Conservation (phyloP, 2,797 vertebrate genomes). For the Hydrocynus forskahlii region DNA sequence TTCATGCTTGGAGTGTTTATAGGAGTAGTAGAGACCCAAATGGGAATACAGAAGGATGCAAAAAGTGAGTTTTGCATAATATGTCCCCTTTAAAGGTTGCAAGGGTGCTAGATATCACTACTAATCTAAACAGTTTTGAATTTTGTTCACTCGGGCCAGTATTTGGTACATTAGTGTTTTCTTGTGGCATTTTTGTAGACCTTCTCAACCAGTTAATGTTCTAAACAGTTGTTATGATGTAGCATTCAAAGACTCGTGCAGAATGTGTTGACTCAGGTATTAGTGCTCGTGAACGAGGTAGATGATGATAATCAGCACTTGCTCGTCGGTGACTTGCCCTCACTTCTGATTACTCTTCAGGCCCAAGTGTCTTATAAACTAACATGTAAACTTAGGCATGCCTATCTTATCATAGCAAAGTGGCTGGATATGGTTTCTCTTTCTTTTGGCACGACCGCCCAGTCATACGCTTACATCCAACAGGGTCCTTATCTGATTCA, state of each 20-base stretch:
- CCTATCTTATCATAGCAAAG: slow-evolving; percentile 42
- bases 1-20: too few relatives aligned
- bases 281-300: background rate
- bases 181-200: background rate
- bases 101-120: background rate
- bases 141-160: too few relatives aligned
- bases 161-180: background rate
- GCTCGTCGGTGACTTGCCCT: slow-evolving; percentile 6
- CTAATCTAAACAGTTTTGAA: background rate
- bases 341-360: background rate
- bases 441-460: slow-evolving; percentile 54
- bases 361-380: slow-evolving; percentile 10
- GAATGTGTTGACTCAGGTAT: background rate
- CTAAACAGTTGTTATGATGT: background rate
- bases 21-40: too few relatives aligned
- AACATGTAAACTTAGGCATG: slow-evolving; percentile 2
- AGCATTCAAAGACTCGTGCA: background rate
- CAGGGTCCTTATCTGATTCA: slow-evolving; percentile 62
- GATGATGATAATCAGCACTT: slow-evolving; percentile 19
- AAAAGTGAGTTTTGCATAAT: too few relatives aligned
- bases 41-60: too few relatives aligned
- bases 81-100: too few relatives aligned
- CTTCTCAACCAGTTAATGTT: background rate
- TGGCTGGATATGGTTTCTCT: slow-evolving; percentile 18
- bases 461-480: slow-evolving; percentile 41